Evolutionary conservation across 2,888 invertebrate species (phyloP), one percentile per base, ranked within the genome.

Genomic region (Brachynemurus nebulosus): DNA sequence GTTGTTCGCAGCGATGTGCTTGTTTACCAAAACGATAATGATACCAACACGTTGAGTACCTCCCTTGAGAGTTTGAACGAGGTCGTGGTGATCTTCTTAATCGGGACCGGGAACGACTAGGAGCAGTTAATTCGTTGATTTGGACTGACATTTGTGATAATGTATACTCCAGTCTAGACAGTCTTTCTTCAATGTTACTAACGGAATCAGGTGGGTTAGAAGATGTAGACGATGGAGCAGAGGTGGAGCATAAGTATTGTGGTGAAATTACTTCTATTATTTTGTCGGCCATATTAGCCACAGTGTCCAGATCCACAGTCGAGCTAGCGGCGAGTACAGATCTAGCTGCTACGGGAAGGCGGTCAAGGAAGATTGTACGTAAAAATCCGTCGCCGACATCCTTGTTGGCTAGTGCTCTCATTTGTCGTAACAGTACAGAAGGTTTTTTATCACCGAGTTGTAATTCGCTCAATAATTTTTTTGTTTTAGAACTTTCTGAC

Each of bases 371-470:
- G 12, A 49, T 12, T 8, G 47, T 23, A 23, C 42, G 47, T 8
- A 51, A 37, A 20, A 48, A 33, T 2, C 51, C 53, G 5, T 38
- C 45, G 3, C 38, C 20, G 4, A 49, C 34, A 6, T 20, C 43
- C 9, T 30, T 35, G 2, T 43, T 48, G 3, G 49, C 48, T 1
- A 52, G 50, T 11, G 33, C 35, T 9, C 36, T 19, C 49, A 53
- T 52, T 33, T 52, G 48, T 17, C 52, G 36, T 9, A 49, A 42
- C 6, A 51, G 40, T 20, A 51, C 45, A 8, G 51, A 49, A 3
- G 52, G 52, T 35, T 50, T 50, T 38, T 47, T 44, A 37, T 52
- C 47, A 4, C 47, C 50, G 12, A 53, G 39, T 16, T 49, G 40
- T 17, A 52, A 21, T 14, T 48, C 51, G 12, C 39, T 47, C 2